These are phyloP conservation scores for Diachasmimorpha longicaudata DNA, from an alignment of 1,140 invertebrate species.

Conservation along the genomic window DNA sequence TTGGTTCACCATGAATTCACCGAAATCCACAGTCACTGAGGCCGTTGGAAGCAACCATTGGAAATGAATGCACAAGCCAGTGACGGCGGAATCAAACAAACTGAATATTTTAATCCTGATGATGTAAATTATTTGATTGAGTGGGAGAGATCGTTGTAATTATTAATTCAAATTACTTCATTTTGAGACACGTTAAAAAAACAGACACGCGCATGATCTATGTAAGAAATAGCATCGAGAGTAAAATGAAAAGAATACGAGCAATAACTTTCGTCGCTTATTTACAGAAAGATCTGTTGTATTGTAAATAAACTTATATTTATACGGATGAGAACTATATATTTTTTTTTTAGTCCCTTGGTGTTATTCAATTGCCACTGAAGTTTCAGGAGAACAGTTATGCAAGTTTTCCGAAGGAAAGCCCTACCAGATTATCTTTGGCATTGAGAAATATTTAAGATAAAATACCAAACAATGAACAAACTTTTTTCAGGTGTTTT, in stretches of 20 bases:
- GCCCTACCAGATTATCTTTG: no score
- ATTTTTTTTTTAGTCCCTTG: slow-evolving; percentile 1
- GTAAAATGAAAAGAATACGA: slow-evolving; percentile 1
- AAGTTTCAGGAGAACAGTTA: no score
- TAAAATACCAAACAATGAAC: no score
- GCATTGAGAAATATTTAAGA: no score
- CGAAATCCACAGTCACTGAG: not conserved
- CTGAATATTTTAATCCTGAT: not conserved
- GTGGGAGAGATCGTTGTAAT: slow-evolving; percentile 50
- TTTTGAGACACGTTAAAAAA: not conserved
- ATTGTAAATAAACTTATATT: slow-evolving; percentile 65
- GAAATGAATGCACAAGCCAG: not conserved
- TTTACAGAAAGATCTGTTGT: slow-evolving; percentile 55
- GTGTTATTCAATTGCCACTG: no score
- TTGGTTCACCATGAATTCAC: not conserved
- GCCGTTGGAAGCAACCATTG: not conserved
- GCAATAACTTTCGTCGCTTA: slow-evolving; percentile 47
- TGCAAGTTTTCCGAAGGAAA: no score
- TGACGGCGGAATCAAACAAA: not conserved
- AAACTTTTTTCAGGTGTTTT: no score
- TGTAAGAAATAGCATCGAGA: slow-evolving; percentile 4
- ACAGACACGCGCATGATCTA: not conserved
- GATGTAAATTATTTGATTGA: slow-evolving; percentile 31
- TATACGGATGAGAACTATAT: slow-evolving; percentile 48
- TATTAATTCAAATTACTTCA: slow-evolving; percentile 49